These are phyloP conservation scores for Microvelia longipes DNA, from an alignment of 1,140 invertebrate genomes.

Conservation along the genomic window DNA sequence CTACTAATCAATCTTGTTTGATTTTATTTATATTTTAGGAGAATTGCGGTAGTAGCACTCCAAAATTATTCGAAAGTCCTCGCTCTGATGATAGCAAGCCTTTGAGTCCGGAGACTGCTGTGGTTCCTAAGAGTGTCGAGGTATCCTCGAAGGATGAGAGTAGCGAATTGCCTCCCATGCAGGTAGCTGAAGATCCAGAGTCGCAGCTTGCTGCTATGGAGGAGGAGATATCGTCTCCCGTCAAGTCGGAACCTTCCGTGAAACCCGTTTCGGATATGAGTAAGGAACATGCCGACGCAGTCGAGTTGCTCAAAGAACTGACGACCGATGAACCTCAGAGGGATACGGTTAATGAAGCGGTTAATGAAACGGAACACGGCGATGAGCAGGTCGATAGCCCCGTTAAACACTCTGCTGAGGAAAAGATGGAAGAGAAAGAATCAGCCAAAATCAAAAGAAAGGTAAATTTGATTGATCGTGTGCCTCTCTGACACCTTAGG, in stretches of 20 bases:
- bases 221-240: neutral
- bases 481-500: too few relatives aligned
- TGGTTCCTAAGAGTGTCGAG: neutral
- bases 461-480: too few relatives aligned
- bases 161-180: neutral
- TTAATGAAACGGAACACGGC: too few relatives aligned
- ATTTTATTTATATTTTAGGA: neutral
- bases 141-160: neutral
- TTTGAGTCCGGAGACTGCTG: neutral
- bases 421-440: slow-evolving; percentile 3
- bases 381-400: too few relatives aligned
- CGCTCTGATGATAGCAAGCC: neutral
- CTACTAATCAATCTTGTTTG: too few relatives aligned
- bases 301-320: neutral
- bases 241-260: neutral
- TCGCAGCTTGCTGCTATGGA: too few relatives aligned
- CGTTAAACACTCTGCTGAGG: too few relatives aligned
- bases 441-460: neutral
- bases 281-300: neutral
- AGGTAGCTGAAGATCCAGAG: neutral
- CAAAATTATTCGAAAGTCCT: neutral
- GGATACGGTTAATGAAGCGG: too few relatives aligned
- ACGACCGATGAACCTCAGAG: neutral
- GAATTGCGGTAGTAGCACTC: neutral
- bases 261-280: neutral